Evolutionary conservation across 2,797 vertebrate species (phyloP), one percentile per base, ranked within the genome.

Genomic region (Siniperca undulata): DNA sequence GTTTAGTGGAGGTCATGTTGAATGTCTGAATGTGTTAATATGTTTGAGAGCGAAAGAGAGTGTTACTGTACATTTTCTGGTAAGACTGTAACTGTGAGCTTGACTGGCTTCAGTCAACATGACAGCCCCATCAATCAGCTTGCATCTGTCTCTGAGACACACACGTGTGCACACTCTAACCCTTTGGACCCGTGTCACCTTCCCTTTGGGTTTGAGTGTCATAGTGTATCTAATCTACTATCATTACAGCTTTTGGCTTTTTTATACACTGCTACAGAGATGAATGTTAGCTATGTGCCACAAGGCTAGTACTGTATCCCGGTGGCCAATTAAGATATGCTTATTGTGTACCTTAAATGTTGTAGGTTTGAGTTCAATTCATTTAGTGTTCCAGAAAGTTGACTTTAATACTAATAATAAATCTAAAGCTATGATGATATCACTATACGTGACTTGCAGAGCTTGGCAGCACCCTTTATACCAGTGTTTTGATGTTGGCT

Each of bases 401-500:
- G 0, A 70, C 59, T 72, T 70, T 76, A 61, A 65, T 67, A 3
- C 34, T 2, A 1, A 56, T 19, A 70, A 55, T 78, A 83, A 88
- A 89, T 78, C 77, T 62, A 24, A 74, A 40, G 10, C 66, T 36
- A 11, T 22, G 42, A 42, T 72, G 59, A 82, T 70, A 84, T 87
- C 81, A 78, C 62, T 46, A 24, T 17, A 2, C 78, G 55, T 52
- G 74, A 72, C 75, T 82, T 72, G 19, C 66, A 70, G 36, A 61
- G 70, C 80, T 73, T 83, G 71, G 85, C 88, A 82, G 75, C 85
- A 60, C 38, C 50, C 66, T 77, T 65, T 75, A 74, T 66, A 52
- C 55, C 34, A 42, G 70, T 40, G 77, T 74, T 90, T 88, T 81
- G 64, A 80, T 83, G 76, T 82, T 60, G 88, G 69, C 83, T 68